Base-by-base conservation (phyloP, 2,888 invertebrate genomes). In the Cephus nigrinus region DNA sequence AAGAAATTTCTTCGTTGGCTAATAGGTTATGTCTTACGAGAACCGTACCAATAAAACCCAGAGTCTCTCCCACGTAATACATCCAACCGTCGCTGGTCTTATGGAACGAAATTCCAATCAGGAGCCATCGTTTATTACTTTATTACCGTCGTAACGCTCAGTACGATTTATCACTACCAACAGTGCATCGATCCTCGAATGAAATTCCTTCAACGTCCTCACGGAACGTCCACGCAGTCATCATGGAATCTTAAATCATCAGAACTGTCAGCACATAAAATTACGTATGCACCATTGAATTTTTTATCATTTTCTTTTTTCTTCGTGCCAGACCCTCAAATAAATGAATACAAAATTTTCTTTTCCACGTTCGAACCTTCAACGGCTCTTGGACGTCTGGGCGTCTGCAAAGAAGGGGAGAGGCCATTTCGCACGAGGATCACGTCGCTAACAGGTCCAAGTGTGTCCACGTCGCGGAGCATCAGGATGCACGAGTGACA, bases 371-470 rank as follows among this genome's bases (percentile, higher is more conserved):
- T 23, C 55, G 23, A 9, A 55, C 23, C 23, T 55, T 55, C 55
- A 23, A 9, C 55, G 9, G 55, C 23, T 23, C 23, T 55, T 15
- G 55, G 15, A 55, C 55, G 55, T 55, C 55, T 9, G 55, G 9
- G 23, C 55, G 55, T 55, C 55, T 55, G 55, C 55, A 23, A 5
- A 2, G 9, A 55, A 55, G 23, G 55, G 55, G 55, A 55, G 55
- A 55, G 55, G 55, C 55, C 23, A 71, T 71, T 71, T 71, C 9
- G 71, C 71, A 71, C 31, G 71, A 33, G 32, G 71, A 33, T 71
- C 71, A 71, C 71, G 71, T 71, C 71, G 32, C 32, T n/a, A 71
- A 71, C 71, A 33, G 71, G 71, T 71, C 71, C 71, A 31, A 33
- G 71, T 33, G 71, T 33, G 71, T 23, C 31, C 71, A 31, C 33